phyloP scores from a whole-genome alignment of 2,797 vertebrate species.

The Hipposideros larvatus region DNA sequence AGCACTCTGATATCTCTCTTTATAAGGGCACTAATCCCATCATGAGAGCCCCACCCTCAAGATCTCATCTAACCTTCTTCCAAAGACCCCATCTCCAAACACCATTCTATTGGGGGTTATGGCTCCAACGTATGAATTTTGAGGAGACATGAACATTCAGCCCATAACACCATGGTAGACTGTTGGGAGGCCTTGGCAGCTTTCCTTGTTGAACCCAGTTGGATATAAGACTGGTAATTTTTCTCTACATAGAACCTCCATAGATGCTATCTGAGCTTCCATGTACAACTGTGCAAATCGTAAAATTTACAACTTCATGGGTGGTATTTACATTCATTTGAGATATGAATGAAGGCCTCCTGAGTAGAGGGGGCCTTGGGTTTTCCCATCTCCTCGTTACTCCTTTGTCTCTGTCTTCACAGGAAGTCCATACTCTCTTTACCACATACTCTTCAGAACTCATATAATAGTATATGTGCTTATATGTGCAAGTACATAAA shows the following conservation, averaged over 20 bases:
- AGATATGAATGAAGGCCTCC: not conserved
- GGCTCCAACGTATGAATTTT: not conserved
- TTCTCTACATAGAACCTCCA: not conserved
- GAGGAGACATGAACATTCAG: not conserved
- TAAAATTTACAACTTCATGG: not conserved
- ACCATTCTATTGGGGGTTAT: no score
- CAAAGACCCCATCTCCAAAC: not conserved
- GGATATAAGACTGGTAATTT: not conserved
- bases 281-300: not conserved
- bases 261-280: not conserved
- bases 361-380: no score
- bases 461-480: not conserved
- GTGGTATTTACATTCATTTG: not conserved
- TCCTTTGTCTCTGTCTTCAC: not conserved
- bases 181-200: not conserved
- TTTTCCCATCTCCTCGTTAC: not conserved
- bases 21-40: not conserved
- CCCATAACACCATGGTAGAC: not conserved
- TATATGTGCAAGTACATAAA: not conserved
- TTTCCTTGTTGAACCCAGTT: not conserved
- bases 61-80: not conserved
- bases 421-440: not conserved
- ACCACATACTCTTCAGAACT: not conserved
- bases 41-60: not conserved
- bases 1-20: not conserved